Evolutionary conservation across 2,888 invertebrate genomes (phyloP), one percentile per base, ranked within the genome.

Genomic region (Parthenolecanium corni): DNA sequence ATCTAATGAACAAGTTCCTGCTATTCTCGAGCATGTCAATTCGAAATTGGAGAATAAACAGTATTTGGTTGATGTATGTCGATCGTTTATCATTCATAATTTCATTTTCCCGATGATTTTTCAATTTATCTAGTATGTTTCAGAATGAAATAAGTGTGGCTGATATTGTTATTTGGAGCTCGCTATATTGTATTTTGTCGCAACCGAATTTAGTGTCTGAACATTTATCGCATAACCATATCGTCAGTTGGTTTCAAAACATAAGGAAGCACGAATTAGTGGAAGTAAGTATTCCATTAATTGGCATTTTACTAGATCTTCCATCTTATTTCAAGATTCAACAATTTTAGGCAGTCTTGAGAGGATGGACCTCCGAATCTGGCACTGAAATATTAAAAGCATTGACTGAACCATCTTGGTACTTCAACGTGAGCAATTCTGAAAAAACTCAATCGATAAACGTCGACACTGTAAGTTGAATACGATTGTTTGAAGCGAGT

Each of bases 91-190:
- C 47, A 12, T 52, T 1, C 12, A 18, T 46, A 2, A 18, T 46
- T 18, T 18, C 1, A 14, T 42, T 42, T 4, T 56, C 5, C n/a
- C 9, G 16, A 42, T 25, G n/a, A 14, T 6, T 23, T n/a, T 36
- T 11, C 23, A n/a, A n/a, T n/a, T n/a, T n/a, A n/a, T 16, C 38
- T 47, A 3, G 9, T 47, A 1, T 47, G 2, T 57, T 56, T 1
- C 20, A 58, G 58, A 12, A 58, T 25, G 20, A 47, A 4, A n/a
- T 58, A 23, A 79, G 82, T 20, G 76, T 82, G 3, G 85, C 82
- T 0, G 89, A 90, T 73, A 75, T 86, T 61, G 78, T 82, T 3
- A 75, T 89, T 65, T 89, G 86, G 85, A 79, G 82, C 46, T 80
- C 83, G 1, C 68, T 89, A 3, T 86, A 84, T 70, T 85, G 85